These are phyloP conservation scores for Dicaeum eximium DNA, from an alignment of 2,113 vertebrate genomes.

Conservation along the genomic window DNA sequence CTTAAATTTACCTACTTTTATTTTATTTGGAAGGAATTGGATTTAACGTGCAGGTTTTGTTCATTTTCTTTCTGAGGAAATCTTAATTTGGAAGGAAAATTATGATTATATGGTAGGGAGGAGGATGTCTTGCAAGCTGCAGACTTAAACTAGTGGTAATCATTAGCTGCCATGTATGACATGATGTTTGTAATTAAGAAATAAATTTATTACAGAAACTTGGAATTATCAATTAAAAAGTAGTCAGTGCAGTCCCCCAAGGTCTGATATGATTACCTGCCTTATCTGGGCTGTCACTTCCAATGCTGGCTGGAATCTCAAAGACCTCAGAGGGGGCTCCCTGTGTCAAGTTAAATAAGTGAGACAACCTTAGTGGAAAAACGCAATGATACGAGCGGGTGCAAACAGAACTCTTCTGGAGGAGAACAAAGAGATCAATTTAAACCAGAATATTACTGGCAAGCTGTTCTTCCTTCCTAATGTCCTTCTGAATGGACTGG, in stretches of 20 bases:
- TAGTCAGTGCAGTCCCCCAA: constrained; percentile 72
- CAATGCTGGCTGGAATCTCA: constrained; percentile 78
- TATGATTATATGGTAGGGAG: background rate
- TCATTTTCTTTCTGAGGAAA: constrained; percentile 55
- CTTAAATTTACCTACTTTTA: constrained; percentile 67
- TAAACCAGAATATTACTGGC: background rate
- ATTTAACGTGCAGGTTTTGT: constrained; percentile 54
- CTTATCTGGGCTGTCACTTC: constrained; percentile 85
- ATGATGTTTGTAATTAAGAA: constrained; percentile 78
- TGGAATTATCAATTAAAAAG: constrained; percentile 85
- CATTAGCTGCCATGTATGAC: constrained; percentile 71
- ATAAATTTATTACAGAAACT: constrained; percentile 85
- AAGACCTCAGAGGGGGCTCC: constrained; percentile 75
- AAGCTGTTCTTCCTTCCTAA: background rate
- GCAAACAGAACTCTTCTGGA: background rate
- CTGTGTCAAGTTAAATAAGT: constrained; percentile 81
- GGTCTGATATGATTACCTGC: constrained; percentile 82
- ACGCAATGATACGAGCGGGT: constrained; percentile 30
- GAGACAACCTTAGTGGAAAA: constrained; percentile 64
- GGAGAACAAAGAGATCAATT: constrained; percentile 9
- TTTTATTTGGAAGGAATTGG: constrained; percentile 65
- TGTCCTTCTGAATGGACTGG: background rate
- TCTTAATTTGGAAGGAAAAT: constrained; percentile 37
- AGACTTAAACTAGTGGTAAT: constrained; percentile 72
- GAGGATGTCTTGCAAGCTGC: constrained; percentile 41